These are phyloP conservation scores for Mythimna vitellina DNA, from an alignment of 2,888 invertebrate genomes.

Conservation along the genomic window DNA sequence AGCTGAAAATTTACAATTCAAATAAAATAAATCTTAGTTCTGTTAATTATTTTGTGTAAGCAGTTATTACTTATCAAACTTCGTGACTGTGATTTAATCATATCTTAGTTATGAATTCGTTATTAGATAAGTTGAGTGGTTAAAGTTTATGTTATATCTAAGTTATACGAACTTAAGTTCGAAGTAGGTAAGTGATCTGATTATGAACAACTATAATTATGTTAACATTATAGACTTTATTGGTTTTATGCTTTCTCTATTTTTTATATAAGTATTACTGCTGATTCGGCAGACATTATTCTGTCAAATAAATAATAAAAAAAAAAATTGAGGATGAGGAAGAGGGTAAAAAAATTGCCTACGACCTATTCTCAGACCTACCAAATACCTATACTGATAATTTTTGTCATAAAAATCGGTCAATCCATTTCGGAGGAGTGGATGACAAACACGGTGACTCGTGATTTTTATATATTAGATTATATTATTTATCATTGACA, in stretches of 20 bases:
- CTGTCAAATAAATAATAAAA: too few species aligned
- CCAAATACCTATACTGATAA: too few species aligned
- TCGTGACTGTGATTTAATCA: conserved; percentile 30
- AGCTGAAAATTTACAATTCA: background rate
- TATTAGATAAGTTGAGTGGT: conserved; percentile 42
- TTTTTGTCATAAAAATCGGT: too few species aligned
- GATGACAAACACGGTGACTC: too few species aligned
- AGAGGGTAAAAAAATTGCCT: too few species aligned
- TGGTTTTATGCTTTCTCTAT: background rate
- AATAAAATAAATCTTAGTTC: background rate
- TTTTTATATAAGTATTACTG: too few species aligned
- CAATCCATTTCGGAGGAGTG: too few species aligned
- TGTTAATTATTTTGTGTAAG: conserved; percentile 14
- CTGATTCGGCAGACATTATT: too few species aligned
- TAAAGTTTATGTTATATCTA: conserved; percentile 43
- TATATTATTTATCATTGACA: too few species aligned
- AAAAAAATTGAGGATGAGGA: too few species aligned
- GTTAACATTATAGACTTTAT: background rate
- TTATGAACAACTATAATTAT: conserved; percentile 12
- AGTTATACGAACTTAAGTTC: conserved; percentile 31
- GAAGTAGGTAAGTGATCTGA: conserved; percentile 25
- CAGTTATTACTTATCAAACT: conserved; percentile 39
- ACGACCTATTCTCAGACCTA: too few species aligned
- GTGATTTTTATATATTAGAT: too few species aligned
- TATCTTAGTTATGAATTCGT: conserved; percentile 38